A percentile compares a stretch with the other conserved stretches of the same genome.
Conservation (phyloP, 2,888 invertebrate species). For the Erebia aethiops region DNA sequence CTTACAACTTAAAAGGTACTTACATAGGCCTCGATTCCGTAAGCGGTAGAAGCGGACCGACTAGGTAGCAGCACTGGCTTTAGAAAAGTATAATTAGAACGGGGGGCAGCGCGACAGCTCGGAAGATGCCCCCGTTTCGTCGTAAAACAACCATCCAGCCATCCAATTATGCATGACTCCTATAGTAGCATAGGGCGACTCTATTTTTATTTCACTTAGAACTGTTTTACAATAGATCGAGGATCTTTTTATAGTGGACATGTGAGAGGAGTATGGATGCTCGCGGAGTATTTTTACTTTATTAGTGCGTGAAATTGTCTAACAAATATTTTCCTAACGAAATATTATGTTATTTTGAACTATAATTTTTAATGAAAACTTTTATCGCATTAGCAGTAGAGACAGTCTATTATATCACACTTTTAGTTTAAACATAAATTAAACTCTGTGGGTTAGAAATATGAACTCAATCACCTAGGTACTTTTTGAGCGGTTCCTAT, state of each 20-base stretch:
- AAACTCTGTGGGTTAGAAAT: too few species aligned
- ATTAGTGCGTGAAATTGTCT: conserved; percentile 36
- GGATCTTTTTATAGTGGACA: conserved; percentile 43
- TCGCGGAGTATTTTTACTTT: conserved; percentile 36
- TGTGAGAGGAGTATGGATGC: conserved; percentile 35
- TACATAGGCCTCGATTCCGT: conserved; percentile 35
- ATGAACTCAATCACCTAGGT: too few species aligned
- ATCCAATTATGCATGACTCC: conserved; percentile 44
- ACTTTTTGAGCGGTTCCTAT: too few species aligned
- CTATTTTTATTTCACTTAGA: conserved; percentile 36
- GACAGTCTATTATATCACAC: too few species aligned
- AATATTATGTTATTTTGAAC: neutral
- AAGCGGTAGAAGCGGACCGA: conserved; percentile 41
- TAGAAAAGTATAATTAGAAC: conserved; percentile 63
- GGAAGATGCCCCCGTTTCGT: conserved; percentile 62
- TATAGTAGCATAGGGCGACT: conserved; percentile 32
- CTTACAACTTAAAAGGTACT: conserved; percentile 33
- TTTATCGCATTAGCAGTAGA: too few species aligned
- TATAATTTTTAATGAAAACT: neutral
- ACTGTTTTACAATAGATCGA: conserved; percentile 32
- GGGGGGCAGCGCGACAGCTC: conserved; percentile 59
- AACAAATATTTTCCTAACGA: conserved; percentile 26
- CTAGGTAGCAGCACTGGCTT: conserved; percentile 51
- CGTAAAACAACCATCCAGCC: conserved; percentile 48
- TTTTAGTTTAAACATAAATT: too few species aligned